These are phyloP conservation scores for Mionectes macconnelli DNA, from an alignment of 2,113 vertebrate species.

Conservation along the genomic window DNA sequence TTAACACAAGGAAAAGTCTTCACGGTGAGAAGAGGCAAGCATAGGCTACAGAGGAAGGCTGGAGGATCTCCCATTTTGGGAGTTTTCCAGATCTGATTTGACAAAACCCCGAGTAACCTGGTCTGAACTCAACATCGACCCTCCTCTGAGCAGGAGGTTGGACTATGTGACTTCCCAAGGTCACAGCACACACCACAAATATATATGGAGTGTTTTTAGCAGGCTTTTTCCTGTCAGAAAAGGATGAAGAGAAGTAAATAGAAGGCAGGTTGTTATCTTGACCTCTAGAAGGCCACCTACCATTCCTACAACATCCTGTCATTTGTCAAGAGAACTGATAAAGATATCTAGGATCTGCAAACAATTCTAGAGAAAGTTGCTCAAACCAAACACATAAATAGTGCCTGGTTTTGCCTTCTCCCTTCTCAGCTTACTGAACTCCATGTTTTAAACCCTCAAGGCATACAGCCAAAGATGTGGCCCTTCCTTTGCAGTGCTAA, in stretches of 20 bases:
- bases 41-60: neutral
- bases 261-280: conserved; percentile 47
- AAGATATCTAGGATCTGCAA: neutral
- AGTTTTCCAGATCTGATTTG: neutral
- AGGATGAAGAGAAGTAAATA: conserved; percentile 36
- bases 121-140: neutral
- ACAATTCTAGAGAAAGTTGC: conserved; percentile 20
- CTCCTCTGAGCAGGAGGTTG: neutral
- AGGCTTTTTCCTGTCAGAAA: conserved; percentile 46
- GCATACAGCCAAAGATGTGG: neutral
- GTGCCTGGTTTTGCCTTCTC: neutral
- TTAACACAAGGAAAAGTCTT: neutral
- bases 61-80: neutral
- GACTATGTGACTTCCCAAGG: neutral
- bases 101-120: neutral
- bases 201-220: neutral
- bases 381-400: neutral
- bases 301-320: conserved; percentile 58
- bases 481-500: neutral
- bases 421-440: neutral
- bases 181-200: neutral
- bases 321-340: conserved; percentile 47
- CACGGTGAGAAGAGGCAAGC: neutral
- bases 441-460: neutral
- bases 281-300: conserved; percentile 46